Base-by-base conservation (phyloP, 2,888 invertebrate species). In the Chaitophorus viminalis region DNA sequence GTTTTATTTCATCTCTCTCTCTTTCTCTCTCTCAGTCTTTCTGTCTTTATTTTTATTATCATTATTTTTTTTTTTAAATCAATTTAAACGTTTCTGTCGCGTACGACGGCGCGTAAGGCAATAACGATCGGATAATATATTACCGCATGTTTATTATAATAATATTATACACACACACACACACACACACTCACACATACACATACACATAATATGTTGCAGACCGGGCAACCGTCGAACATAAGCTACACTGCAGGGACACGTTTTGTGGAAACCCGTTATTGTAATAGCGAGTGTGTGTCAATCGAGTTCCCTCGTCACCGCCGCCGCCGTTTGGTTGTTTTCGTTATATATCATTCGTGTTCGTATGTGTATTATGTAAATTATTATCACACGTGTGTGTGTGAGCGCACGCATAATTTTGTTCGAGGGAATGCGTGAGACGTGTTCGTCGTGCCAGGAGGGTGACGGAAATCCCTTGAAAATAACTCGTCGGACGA, bases 121-220 rank as follows among this genome's bases (percentile, higher is more conserved):
- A 87, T 81, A 87, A 87, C 87, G 87, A 87, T 87, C 87, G 87
- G 39, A 79, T 81, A 87, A 87, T 81, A 87, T 87, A 87, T 87
- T 81, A 36, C 68, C 79, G 31, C 29, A 65, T 52, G 46, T 65
- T 18, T 31, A 84, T 84, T 75, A 75, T 39, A 72, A 72, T 82
- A 82, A 70, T 70, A 29, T 70, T 52, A 31, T 60, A 60, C 60
- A 33, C 60, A 60, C 78, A 31, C 76, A 79, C 36, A 81, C n/a
- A n/a, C n/a, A n/a, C n/a, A n/a, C n/a, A n/a, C n/a, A n/a, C n/a
- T n/a, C n/a, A n/a, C n/a, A n/a, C n/a, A 31, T 60, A 60, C 60
- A 33, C 60, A 60, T 60, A 31, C 76, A 79, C 36, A 81, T n/a
- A n/a, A n/a, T 33, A 82, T 31, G n/a, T 17, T 46, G 25, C 25